Conservation (phyloP, 2,113 vertebrate species). For the Centropus unirufus region DNA sequence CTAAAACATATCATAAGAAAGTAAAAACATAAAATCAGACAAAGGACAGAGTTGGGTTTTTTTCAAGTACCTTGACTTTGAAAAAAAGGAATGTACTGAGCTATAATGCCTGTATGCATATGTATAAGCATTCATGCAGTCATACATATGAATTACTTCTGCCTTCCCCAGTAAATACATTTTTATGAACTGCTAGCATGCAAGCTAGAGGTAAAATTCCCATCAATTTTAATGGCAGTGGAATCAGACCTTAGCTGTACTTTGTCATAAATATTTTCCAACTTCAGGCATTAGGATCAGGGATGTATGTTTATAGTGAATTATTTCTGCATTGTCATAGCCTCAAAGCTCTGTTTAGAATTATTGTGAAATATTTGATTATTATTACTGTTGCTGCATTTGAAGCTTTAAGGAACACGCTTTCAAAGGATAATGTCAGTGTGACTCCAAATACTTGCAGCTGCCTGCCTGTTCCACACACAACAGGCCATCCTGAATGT, state of each 20-base stretch:
- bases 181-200: neutral
- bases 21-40: neutral
- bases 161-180: neutral
- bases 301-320: neutral
- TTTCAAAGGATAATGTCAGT: neutral
- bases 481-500: neutral
- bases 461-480: neutral
- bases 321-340: neutral
- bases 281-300: neutral
- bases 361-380: neutral
- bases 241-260: neutral
- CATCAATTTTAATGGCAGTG: neutral
- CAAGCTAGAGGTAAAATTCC: neutral
- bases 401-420: neutral
- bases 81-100: neutral
- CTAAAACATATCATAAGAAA: conserved; percentile 10
- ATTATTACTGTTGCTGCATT: neutral
- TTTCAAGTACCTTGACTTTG: neutral
- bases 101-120: neutral
- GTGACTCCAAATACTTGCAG: neutral
- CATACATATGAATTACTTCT: conserved; percentile 32
- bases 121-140: neutral
- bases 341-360: neutral
- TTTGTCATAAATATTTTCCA: conserved; percentile 15
- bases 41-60: neutral